Conservation (phyloP, 2,113 vertebrate genomes). For the Xiphophorus couchianus region DNA sequence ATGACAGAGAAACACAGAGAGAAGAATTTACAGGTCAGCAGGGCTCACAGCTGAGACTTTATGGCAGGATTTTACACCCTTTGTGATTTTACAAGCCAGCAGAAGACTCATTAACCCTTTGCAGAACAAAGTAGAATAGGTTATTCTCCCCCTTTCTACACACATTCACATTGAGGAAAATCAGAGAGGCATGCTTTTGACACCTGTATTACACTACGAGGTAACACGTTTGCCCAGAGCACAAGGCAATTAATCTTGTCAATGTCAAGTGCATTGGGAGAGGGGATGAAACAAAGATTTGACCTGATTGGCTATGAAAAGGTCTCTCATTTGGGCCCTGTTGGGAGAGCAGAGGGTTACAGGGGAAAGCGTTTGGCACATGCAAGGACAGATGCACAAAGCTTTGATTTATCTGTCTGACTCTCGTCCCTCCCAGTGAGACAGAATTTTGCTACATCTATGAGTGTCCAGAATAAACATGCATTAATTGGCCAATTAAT, state of each 20-base stretch:
- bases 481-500: constrained; percentile 81
- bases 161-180: constrained; percentile 52
- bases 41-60: constrained; percentile 80
- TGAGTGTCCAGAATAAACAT: constrained; percentile 78
- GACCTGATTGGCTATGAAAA: constrained; percentile 77
- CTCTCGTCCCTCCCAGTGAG: constrained; percentile 69
- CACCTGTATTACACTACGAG: constrained; percentile 76
- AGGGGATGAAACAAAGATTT: constrained; percentile 76
- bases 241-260: constrained; percentile 78
- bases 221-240: constrained; percentile 68
- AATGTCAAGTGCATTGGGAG: constrained; percentile 77
- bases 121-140: constrained; percentile 30
- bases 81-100: constrained; percentile 68
- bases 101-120: constrained; percentile 69
- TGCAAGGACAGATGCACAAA: constrained; percentile 73
- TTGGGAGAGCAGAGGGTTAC: constrained; percentile 67
- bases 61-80: constrained; percentile 75
- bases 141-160: constrained; percentile 36
- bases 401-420: constrained; percentile 81
- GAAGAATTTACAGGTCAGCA: constrained; percentile 74
- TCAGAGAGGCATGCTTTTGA: constrained; percentile 58
- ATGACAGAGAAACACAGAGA: constrained; percentile 56
- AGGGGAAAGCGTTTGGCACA: constrained; percentile 66
- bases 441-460: constrained; percentile 59
- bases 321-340: constrained; percentile 69